Percentiles rank a stretch among this genome's conserved stretches.
Evolutionary conservation across 2,797 vertebrate species (phyloP).

Genomic region (Enteromius treurensis): DNA sequence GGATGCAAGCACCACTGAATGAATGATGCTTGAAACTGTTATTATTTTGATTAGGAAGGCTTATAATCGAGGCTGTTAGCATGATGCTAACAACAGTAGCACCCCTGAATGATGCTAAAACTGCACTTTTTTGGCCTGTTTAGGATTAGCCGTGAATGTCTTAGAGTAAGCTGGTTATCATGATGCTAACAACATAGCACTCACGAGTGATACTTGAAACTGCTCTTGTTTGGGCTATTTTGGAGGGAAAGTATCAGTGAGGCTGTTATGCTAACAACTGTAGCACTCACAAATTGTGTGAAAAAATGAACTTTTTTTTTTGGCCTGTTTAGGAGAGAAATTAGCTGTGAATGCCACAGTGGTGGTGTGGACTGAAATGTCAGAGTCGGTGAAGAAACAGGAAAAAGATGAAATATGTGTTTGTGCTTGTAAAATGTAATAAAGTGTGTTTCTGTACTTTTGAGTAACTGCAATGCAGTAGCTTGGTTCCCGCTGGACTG

Average conservation of each 20-base stretch:
- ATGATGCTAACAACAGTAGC: neutral
- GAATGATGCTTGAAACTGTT: neutral
- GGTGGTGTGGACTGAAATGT: neutral
- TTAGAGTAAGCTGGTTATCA: too few relatives aligned
- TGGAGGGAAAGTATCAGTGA: neutral
- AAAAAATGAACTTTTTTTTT: neutral
- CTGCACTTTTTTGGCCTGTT: too few relatives aligned
- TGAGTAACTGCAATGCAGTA: constrained; percentile 29
- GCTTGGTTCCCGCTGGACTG: constrained; percentile 18
- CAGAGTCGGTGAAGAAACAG: neutral
- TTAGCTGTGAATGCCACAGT: constrained; percentile 9
- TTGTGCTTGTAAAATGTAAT: constrained; percentile 19
- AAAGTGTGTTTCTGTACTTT: constrained; percentile 2
- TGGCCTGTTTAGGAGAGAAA: neutral
- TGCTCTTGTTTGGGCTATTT: neutral
- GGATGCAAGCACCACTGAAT: constrained; percentile 2
- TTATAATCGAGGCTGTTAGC: neutral
- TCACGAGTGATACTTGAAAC: neutral
- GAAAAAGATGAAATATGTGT: constrained; percentile 17
- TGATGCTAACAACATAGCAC: too few relatives aligned
- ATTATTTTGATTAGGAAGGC: neutral
- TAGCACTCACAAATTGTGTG: neutral
- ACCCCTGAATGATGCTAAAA: constrained; percentile 1
- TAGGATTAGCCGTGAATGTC: too few relatives aligned
- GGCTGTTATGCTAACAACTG: constrained; percentile 14